These are phyloP conservation scores for Oophaga sylvatica DNA, from an alignment of 2,797 vertebrate species.

Conservation along the genomic window DNA sequence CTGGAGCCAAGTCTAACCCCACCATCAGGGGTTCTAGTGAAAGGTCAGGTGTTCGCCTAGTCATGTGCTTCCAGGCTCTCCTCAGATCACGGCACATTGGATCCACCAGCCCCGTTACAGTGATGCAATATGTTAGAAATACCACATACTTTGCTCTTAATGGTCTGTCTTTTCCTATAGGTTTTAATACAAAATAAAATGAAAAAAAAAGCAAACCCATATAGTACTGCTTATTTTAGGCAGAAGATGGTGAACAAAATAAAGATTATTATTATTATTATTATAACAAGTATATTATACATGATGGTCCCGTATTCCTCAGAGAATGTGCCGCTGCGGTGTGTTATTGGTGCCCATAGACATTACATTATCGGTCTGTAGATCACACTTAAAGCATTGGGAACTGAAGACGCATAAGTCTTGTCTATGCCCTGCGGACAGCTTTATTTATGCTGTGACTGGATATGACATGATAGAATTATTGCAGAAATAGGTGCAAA, in stretches of 20 bases:
- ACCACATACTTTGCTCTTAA: neutral
- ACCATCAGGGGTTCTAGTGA: too few relatives aligned
- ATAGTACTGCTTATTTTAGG: neutral
- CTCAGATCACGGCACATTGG: too few relatives aligned
- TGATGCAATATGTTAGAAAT: slow-evolving; percentile 8
- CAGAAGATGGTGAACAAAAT: neutral
- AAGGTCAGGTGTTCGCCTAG: too few relatives aligned
- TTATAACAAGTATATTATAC: neutral
- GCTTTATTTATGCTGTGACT: neutral
- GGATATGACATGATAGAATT: neutral
- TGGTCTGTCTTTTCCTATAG: neutral
- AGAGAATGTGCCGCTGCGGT: neutral
- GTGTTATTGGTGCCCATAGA: neutral
- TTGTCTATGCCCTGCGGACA: neutral
- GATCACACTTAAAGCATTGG: neutral
- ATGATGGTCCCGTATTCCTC: neutral
- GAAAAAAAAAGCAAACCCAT: neutral
- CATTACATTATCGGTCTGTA: neutral
- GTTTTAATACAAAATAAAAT: neutral
- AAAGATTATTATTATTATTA: too few relatives aligned
- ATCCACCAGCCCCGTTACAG: too few relatives aligned
- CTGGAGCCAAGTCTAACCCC: too few relatives aligned
- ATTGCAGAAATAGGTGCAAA: neutral
- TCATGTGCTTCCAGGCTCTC: too few relatives aligned
- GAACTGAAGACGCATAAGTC: neutral